These are phyloP conservation scores for Chlorodrepanis virens DNA, from an alignment of 2,113 vertebrate species.

Conservation along the genomic window DNA sequence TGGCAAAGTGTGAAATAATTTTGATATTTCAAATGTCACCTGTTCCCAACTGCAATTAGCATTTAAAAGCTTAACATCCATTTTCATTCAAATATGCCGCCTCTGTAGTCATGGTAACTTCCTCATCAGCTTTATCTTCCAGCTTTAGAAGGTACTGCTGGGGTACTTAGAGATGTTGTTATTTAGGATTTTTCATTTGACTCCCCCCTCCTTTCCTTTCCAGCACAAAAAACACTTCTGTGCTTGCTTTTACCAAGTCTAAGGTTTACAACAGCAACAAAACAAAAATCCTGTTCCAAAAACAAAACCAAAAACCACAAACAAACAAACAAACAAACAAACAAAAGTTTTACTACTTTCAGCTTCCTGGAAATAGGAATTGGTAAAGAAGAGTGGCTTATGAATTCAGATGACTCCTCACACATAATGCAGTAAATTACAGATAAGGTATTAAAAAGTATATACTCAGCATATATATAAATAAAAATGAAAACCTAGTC, in stretches of 20 bases:
- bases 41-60: conserved; percentile 58
- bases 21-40: conserved; percentile 45
- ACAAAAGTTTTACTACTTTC: neutral
- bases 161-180: conserved; percentile 5
- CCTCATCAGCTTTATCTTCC: conserved; percentile 22
- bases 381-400: neutral
- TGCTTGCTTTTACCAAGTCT: neutral
- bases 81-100: conserved; percentile 74
- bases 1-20: neutral
- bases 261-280: neutral
- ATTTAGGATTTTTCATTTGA: conserved; percentile 3
- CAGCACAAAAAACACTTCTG: neutral
- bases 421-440: neutral
- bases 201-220: neutral
- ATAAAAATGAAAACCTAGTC: neutral
- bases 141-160: conserved; percentile 56
- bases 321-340: neutral
- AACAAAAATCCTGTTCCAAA: neutral
- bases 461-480: neutral
- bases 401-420: neutral
- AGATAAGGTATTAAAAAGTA: neutral
- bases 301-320: neutral
- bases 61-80: conserved; percentile 68
- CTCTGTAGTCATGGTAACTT: conserved; percentile 74
- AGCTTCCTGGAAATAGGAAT: neutral